Conservation (phyloP, 2,888 invertebrate species). For the Cheilosia impressa region DNA sequence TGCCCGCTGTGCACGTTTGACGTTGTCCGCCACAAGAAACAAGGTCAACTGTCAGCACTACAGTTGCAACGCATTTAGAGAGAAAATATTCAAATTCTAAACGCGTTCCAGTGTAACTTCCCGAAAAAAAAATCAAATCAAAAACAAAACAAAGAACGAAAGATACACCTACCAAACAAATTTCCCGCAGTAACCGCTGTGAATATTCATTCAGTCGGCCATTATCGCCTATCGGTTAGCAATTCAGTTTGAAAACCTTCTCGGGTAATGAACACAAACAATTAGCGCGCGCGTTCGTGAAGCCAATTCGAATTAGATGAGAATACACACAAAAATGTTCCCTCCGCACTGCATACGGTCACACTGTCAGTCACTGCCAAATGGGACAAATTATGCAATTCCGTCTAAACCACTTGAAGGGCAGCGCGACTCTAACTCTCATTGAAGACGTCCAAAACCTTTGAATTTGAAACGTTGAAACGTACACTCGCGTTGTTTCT, state of each 20-base stretch:
- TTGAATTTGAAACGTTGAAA: neutral
- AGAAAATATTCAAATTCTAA: constrained; percentile 34
- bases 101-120: constrained; percentile 21
- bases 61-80: neutral
- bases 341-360: constrained; percentile 5
- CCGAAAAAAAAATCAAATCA: neutral
- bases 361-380: constrained; percentile 4
- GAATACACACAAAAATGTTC: neutral
- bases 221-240: constrained; percentile 10
- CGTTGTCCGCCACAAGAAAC: constrained; percentile 27
- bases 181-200: constrained; percentile 37
- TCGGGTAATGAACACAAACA: constrained; percentile 49
- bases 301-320: neutral
- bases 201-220: constrained; percentile 51
- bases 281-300: neutral
- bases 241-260: constrained; percentile 28
- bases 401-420: constrained; percentile 26
- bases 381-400: constrained; percentile 30
- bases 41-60: constrained; percentile 46
- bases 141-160: constrained; percentile 15
- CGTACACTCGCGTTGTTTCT: constrained; percentile 5
- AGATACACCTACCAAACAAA: constrained; percentile 50
- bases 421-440: neutral
- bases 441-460: neutral
- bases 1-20: neutral